These are phyloP conservation scores for Microctenopoma stevenorrisi DNA, from an alignment of 2,797 vertebrate species.

Conservation along the genomic window DNA sequence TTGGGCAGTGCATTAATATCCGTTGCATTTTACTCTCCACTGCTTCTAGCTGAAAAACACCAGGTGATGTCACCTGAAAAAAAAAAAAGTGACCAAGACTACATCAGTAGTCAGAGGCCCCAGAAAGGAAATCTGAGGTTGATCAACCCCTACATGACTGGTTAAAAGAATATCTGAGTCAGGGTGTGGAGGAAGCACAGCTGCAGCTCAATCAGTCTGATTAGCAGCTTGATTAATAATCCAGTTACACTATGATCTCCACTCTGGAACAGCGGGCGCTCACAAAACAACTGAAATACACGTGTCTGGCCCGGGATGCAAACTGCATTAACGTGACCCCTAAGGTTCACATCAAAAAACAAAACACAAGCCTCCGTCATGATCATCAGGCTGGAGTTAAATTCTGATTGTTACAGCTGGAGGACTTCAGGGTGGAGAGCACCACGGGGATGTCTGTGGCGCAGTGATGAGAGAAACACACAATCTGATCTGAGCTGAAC, in stretches of 20 bases:
- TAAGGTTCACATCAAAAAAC: too few relatives aligned
- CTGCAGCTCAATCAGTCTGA: slow-evolving; percentile 37
- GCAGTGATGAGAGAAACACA: slow-evolving; percentile 6
- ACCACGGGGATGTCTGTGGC: background rate
- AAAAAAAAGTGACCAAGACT: too few relatives aligned
- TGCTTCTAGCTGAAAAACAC: too few relatives aligned
- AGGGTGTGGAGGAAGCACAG: background rate
- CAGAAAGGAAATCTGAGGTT: too few relatives aligned
- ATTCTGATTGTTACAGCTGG: background rate
- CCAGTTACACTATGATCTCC: background rate
- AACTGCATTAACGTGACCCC: background rate
- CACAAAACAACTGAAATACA: background rate
- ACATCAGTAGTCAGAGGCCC: too few relatives aligned
- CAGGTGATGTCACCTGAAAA: too few relatives aligned
- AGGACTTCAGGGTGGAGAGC: background rate
- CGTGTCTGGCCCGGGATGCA: background rate
- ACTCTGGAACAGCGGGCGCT: slow-evolving; percentile 2
- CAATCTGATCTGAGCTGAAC: background rate
- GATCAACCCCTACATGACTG: too few relatives aligned
- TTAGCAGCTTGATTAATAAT: slow-evolving; percentile 26
- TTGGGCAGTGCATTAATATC: too few relatives aligned
- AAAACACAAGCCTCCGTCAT: background rate
- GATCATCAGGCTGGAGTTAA: background rate
- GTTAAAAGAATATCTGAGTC: background rate
- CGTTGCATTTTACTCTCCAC: too few relatives aligned